Conservation (phyloP, 2,797 vertebrate species). For the Miichthys miiuy region DNA sequence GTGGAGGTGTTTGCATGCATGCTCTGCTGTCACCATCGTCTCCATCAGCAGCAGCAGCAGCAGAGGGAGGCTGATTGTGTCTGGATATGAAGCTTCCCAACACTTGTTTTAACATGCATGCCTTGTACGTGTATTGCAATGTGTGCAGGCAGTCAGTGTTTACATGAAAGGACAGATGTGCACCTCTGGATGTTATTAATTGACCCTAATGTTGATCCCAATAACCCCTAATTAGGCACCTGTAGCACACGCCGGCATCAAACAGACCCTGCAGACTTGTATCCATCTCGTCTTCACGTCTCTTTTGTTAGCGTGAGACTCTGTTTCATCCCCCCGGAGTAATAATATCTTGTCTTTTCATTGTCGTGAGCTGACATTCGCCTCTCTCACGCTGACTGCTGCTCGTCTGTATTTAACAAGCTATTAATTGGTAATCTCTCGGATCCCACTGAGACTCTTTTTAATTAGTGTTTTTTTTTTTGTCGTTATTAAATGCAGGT, state of each 20-base stretch:
- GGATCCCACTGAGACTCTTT: slow-evolving; percentile 28
- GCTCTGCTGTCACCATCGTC: neutral
- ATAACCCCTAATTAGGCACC: neutral
- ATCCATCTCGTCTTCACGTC: neutral
- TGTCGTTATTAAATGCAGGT: slow-evolving; percentile 7
- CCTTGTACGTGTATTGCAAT: slow-evolving; percentile 11
- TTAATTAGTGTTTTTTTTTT: slow-evolving; percentile 27
- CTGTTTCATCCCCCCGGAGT: neutral
- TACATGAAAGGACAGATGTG: neutral
- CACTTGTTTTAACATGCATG: slow-evolving; percentile 4
- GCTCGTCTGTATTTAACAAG: slow-evolving; percentile 31
- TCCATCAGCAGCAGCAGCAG: fast-evolving
- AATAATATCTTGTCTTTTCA: slow-evolving; percentile 3
- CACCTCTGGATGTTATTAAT: neutral
- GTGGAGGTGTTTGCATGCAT: slow-evolving; percentile 6
- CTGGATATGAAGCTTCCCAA: neutral
- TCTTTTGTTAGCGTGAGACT: neutral
- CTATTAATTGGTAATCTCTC: slow-evolving; percentile 33
- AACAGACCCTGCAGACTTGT: neutral
- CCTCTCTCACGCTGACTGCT: neutral
- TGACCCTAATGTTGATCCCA: neutral
- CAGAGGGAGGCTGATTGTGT: neutral
- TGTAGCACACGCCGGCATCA: neutral
- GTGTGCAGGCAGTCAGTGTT: slow-evolving; percentile 19
- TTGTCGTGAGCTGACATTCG: slow-evolving; percentile 1